Percentiles rank a stretch among this genome's conserved stretches.
These are phyloP conservation scores for Zapus hudsonius DNA, from an alignment of 2,113 vertebrate genomes.

Conservation along the genomic window DNA sequence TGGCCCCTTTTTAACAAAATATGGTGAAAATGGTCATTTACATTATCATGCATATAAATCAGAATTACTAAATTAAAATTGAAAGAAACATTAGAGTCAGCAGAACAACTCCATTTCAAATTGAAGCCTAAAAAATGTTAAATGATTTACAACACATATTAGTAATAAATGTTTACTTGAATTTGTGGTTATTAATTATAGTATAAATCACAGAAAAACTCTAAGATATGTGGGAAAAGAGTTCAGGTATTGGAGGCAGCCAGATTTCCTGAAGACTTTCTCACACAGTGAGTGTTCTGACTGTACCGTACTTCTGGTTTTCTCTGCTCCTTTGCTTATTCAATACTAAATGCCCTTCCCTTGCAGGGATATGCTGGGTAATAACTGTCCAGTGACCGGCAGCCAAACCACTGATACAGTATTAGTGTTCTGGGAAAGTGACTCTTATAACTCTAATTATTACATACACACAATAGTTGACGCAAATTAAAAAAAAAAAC, in stretches of 20 bases:
- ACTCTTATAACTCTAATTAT: not conserved
- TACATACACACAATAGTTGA: not conserved
- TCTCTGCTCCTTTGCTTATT: not conserved
- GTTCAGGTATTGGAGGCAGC: not conserved
- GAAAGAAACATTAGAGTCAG: conserved; percentile 33
- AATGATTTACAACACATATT: not conserved
- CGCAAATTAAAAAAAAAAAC: not conserved
- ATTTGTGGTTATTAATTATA: not conserved
- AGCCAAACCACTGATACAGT: not conserved
- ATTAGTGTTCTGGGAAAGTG: not conserved
- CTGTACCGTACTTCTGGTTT: not conserved
- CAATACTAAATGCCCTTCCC: not conserved
- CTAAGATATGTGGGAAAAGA: not conserved
- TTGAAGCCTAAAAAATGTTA: conserved; percentile 15
- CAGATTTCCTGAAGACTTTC: not conserved
- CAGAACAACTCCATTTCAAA: conserved; percentile 3
- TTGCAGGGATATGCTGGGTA: not conserved
- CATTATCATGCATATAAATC: not conserved
- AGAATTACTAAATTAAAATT: conserved; percentile 34
- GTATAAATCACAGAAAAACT: not conserved
- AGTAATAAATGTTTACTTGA: not conserved
- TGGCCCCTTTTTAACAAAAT: conserved; percentile 34
- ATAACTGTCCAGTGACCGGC: not conserved
- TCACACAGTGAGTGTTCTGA: not conserved
- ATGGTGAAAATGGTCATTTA: not conserved